These are phyloP conservation scores for Cataglyphis cursor DNA, from an alignment of 2,888 invertebrate genomes.

Conservation along the genomic window DNA sequence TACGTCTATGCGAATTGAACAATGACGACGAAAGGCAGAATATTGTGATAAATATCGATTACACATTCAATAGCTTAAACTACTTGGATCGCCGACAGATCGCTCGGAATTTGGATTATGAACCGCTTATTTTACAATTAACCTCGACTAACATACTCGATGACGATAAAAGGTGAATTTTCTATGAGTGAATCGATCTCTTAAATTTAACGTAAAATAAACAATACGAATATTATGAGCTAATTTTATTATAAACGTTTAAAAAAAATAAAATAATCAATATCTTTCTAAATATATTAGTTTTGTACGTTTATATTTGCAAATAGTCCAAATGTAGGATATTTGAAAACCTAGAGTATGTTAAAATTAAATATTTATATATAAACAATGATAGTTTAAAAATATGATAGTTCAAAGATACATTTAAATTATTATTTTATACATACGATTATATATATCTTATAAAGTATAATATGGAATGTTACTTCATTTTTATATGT, in stretches of 20 bases:
- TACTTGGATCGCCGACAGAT: slow-evolving; percentile 75
- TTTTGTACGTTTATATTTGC: background rate
- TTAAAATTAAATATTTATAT: slow-evolving; percentile 2
- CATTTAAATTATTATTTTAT: background rate
- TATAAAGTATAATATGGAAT: background rate
- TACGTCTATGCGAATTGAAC: slow-evolving; percentile 72
- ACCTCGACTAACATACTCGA: slow-evolving; percentile 82
- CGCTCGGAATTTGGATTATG: slow-evolving; percentile 74
- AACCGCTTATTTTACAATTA: slow-evolving; percentile 78
- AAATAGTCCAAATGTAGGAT: background rate
- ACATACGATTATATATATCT: background rate
- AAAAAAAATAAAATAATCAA: background rate
- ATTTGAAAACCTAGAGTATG: background rate
- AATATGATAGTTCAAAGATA: background rate
- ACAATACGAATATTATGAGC: background rate
- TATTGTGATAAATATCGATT: slow-evolving; percentile 78
- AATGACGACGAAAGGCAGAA: slow-evolving; percentile 75
- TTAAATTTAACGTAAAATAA: background rate
- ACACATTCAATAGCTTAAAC: slow-evolving; percentile 74
- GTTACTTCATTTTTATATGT: background rate
- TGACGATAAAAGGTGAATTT: slow-evolving; percentile 61
- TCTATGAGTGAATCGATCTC: background rate
- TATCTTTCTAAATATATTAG: background rate
- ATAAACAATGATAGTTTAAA: background rate
- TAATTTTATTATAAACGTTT: background rate